phyloP scores from a whole-genome alignment of 2,113 vertebrate species.

The Rutilus rutilus region DNA sequence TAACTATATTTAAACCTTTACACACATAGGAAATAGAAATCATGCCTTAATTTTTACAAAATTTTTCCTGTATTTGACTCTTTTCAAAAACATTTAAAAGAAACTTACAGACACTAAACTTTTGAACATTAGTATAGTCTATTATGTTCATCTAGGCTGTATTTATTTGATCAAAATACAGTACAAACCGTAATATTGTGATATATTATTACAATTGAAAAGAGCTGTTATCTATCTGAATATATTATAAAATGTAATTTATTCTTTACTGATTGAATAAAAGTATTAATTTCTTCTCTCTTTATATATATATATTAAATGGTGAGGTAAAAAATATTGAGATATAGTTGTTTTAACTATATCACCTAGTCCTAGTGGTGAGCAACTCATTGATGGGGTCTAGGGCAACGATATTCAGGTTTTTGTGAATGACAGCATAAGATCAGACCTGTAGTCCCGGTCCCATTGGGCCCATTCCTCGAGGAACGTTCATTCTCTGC shows the following conservation, averaged over 20 bases:
- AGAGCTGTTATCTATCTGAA: not conserved
- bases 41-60: not conserved
- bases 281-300: not conserved
- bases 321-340: not conserved
- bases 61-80: not conserved
- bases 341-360: not conserved
- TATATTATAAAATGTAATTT: not conserved
- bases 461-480: constrained; percentile 58
- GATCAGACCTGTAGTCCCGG: constrained; percentile 54
- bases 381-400: not conserved
- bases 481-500: constrained; percentile 57
- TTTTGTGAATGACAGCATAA: not conserved
- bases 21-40: not conserved
- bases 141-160: not conserved
- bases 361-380: not conserved
- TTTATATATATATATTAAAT: not conserved
- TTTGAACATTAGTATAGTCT: not conserved
- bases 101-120: no score
- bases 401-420: not conserved
- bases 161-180: not conserved
- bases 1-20: not conserved
- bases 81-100: not conserved
- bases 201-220: no score
- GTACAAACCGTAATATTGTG: no score
- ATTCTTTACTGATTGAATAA: not conserved